Percentiles rank a stretch among this genome's conserved stretches.
Conservation (phyloP, 2,888 invertebrate genomes). For the Volucella zonaria region DNA sequence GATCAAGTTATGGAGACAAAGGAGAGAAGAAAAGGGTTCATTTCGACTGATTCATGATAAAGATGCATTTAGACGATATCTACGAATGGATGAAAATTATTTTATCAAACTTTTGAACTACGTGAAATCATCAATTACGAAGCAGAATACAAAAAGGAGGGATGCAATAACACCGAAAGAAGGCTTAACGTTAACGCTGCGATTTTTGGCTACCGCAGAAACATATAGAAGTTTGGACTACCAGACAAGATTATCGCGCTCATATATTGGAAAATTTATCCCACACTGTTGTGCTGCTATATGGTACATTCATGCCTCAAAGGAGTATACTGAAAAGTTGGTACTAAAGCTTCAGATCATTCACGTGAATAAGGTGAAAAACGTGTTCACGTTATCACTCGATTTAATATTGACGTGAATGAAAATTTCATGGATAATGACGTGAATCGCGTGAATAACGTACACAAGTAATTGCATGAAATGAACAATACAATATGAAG, state of each 20-base stretch:
- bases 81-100: constrained; percentile 9
- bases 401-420: too few species aligned
- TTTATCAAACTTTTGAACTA: not conserved
- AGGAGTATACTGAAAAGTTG: not conserved
- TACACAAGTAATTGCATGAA: too few species aligned
- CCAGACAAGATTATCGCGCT: not conserved
- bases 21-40: too few species aligned
- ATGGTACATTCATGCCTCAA: not conserved
- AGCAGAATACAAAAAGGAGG: constrained; percentile 3
- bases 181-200: not conserved
- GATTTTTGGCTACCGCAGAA: constrained; percentile 11
- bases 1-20: not conserved
- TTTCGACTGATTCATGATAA: not conserved
- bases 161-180: constrained; percentile 1
- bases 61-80: not conserved
- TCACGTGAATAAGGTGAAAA: too few species aligned
- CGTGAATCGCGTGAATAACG: too few species aligned
- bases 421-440: too few species aligned
- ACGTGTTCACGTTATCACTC: too few species aligned
- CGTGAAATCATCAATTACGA: not conserved
- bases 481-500: too few species aligned
- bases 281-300: constrained; percentile 4
- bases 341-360: too few species aligned
- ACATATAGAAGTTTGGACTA: constrained; percentile 1
- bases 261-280: not conserved